Conservation (phyloP, 2,888 invertebrate species). For the Drosophila algonquin region DNA sequence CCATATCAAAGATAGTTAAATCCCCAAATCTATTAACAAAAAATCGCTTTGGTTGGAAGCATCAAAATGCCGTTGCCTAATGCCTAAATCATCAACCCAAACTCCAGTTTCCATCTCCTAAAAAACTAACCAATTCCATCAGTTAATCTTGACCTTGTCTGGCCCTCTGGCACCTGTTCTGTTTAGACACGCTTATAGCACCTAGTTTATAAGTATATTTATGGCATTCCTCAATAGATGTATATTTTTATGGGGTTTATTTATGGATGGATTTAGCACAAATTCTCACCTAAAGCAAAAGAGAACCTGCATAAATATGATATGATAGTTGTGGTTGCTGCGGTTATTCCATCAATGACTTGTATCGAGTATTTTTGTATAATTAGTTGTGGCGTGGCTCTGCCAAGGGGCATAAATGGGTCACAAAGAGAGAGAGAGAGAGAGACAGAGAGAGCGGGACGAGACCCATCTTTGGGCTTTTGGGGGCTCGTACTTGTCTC, state of each 20-base stretch:
- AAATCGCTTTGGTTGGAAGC: too few relatives aligned
- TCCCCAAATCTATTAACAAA: too few relatives aligned
- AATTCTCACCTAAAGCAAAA: conserved; percentile 40
- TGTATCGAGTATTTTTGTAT: conserved; percentile 7
- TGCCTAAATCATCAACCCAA: neutral
- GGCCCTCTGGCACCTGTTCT: conserved; percentile 1
- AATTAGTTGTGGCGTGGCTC: conserved; percentile 14
- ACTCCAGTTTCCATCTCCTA: neutral
- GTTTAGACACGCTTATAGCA: conserved; percentile 5
- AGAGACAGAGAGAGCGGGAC: too few relatives aligned
- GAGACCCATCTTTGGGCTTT: conserved; percentile 1
- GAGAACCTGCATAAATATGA: neutral
- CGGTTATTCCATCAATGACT: conserved; percentile 11
- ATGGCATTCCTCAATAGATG: conserved; percentile 43
- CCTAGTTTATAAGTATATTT: conserved; percentile 16
- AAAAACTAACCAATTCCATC: neutral
- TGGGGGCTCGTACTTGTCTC: conserved; percentile 11
- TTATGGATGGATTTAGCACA: conserved; percentile 7
- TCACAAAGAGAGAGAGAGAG: conserved; percentile 35
- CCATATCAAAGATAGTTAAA: too few relatives aligned
- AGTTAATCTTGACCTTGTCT: neutral
- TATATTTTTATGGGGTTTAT: conserved; percentile 40
- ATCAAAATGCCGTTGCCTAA: too few relatives aligned
- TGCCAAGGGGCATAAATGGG: conserved; percentile 38
- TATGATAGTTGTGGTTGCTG: conserved; percentile 9